Base-by-base conservation (phyloP, 2,797 vertebrate species). In the Hemibagrus guttatus region DNA sequence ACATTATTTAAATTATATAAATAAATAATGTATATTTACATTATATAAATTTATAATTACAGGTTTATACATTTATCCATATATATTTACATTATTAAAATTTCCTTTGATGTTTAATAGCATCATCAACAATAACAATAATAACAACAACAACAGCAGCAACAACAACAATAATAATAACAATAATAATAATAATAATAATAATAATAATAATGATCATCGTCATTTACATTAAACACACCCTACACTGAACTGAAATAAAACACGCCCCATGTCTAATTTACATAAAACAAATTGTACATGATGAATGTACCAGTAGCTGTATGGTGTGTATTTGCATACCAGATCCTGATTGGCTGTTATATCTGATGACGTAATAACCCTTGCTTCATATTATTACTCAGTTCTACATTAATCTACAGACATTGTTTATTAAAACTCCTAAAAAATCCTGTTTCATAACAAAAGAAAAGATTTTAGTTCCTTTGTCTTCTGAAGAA, bases 301-400 rank as follows among this genome's bases (percentile, higher is more conserved):
- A 26, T 72, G 26, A 31, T 56, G 31, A 56, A 56, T 56, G 11
- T 3, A 35, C 6, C 1, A 23, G 11, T 39, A 23, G 17, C 76
- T 42, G 1, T 19, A 8, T 23, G 19, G 5, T 1, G 0, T 59
- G 54, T 61, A 21, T 39, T 61, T 61, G 31, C 19, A 61, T 59
- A 42, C 21, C 59, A 35, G 19, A 61, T 6, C 6, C 78, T 80
- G 78, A 80, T 61, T 80, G 78, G 78, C 78, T 80, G 21, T 59
- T 42, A 26, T 23, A 42, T 59, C 23, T 80, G 35, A 79, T 79
- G 76, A 80, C 39, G 76, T 61, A n/a, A 80, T 80, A 42, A 80
- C 54, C 31, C 31, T 79, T 1, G 4, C 49, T 16, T 21, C 17
- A 19, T 56, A 31, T 56, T 9, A 31, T 5, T 16, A 16, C 23